These are phyloP conservation scores for Cyclophora punctaria DNA, from an alignment of 2,888 invertebrate species.

Conservation along the genomic window DNA sequence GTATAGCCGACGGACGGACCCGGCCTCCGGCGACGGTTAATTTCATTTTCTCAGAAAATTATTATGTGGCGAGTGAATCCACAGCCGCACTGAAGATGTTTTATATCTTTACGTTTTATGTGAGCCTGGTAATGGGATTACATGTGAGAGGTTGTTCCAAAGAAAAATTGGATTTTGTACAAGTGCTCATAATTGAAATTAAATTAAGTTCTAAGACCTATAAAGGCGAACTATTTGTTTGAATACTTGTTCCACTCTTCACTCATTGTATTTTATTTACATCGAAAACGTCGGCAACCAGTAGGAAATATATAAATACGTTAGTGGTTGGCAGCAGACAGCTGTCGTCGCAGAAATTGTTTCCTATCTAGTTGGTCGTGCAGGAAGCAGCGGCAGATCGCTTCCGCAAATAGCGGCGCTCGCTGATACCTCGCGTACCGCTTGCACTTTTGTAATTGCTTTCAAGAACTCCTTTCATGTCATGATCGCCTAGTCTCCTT, in stretches of 20 bases:
- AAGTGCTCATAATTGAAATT: too few relatives aligned
- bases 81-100: slow-evolving; percentile 18
- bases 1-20: slow-evolving; percentile 16
- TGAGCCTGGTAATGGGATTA: slow-evolving; percentile 12
- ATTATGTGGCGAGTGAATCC: slow-evolving; percentile 21
- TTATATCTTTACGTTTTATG: slow-evolving; percentile 21
- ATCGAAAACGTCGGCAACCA: too few relatives aligned
- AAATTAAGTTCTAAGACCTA: too few relatives aligned
- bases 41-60: slow-evolving; percentile 32
- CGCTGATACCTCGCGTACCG: slow-evolving; percentile 2
- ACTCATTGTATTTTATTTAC: too few relatives aligned
- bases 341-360: slow-evolving; percentile 19
- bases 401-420: background rate
- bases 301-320: slow-evolving; percentile 14
- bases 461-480: slow-evolving; percentile 8
- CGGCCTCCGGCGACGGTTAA: slow-evolving; percentile 21
- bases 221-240: too few relatives aligned
- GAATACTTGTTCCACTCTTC: too few relatives aligned
- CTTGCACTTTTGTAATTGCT: slow-evolving; percentile 17
- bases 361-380: slow-evolving; percentile 8
- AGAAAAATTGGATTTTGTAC: too few relatives aligned
- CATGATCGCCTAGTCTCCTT: background rate
- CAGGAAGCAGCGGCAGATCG: slow-evolving; percentile 1
- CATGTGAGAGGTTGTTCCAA: background rate
- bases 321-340: slow-evolving; percentile 18